Percentiles rank a stretch among this genome's conserved stretches.
Evolutionary conservation across 1,140 invertebrate genomes (phyloP).

Genomic region (Orius laevigatus): DNA sequence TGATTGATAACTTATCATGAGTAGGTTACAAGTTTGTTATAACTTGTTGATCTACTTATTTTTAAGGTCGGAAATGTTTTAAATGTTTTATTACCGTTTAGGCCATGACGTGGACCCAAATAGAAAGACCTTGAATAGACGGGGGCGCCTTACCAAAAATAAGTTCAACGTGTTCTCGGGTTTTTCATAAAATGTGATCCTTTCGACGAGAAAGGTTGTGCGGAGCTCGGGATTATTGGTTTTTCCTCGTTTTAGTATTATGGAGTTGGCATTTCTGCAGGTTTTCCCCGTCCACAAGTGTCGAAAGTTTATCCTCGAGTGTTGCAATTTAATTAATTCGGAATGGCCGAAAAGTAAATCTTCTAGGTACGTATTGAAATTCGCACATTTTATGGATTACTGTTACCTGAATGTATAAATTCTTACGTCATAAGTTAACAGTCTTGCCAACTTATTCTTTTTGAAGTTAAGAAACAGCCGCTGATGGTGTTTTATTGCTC

Average conservation of each 20-base stretch:
- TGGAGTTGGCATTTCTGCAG: constrained; percentile 15
- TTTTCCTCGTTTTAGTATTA: background rate
- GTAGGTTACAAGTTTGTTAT: background rate
- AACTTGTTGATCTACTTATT: background rate
- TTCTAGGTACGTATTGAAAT: constrained; percentile 18
- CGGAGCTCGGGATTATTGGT: background rate
- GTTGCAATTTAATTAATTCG: constrained; percentile 21
- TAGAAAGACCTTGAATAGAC: background rate
- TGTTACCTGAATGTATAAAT: background rate
- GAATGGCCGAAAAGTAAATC: constrained; percentile 21
- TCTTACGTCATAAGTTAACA: background rate
- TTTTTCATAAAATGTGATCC: background rate
- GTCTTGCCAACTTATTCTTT: background rate
- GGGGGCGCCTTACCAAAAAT: constrained; percentile 1
- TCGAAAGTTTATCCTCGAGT: constrained; percentile 16
- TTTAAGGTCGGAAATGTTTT: background rate
- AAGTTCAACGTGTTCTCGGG: background rate
- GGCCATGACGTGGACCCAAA: background rate
- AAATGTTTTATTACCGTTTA: background rate
- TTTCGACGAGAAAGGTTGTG: background rate
- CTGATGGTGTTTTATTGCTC: background rate
- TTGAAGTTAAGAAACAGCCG: no score
- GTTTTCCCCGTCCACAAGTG: constrained; percentile 19
- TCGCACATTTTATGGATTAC: background rate
- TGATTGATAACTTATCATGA: background rate